Base-by-base conservation (phyloP, 2,888 invertebrate species). In the Ophonus ardosiacus region DNA sequence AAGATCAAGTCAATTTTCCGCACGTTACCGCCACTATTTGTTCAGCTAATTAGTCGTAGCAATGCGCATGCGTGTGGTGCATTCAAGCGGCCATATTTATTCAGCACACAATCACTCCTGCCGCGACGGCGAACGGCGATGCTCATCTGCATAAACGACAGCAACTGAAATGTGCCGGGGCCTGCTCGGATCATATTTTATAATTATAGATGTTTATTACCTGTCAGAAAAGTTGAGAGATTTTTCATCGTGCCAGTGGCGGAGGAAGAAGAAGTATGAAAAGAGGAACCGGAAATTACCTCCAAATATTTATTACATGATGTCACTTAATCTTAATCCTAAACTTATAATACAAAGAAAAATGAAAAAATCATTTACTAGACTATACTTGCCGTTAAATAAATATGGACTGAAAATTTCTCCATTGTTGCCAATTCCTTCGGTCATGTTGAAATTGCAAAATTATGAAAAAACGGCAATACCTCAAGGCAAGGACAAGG, bases 191-290 rank as follows among this genome's bases (percentile, higher is more conserved):
- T 56, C 71, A 81, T 81, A 81, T 81, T 68, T 81, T 81, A 81
- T 81, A 68, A 71, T 81, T 81, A 81, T 68, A 81, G n/a, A 81
- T 81, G 81, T 81, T 81, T 71, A 81, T 81, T 81, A 38, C 57
- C 81, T 81, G 81, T 81, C 81, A 81, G 65, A 81, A 51, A 68
- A 56, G 61, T 63, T 68, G 81, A 68, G 43, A 15, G 57, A 81
- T 81, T 68, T 71, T 68, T 81, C 81, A 81, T 17, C 68, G 40
- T 5, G 24, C 7, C 43, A 51, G 43, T 51, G 43, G 43, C 43
- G 43, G 43, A 51, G 43, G 43, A 13, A 13, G 13, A 51, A 13
- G 13, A 59, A 59, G 18, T 59, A 15, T 17, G 59, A 6, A 3
- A 7, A 59, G 15, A 59, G 15, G 7, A 13, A 59, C n/a, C 15